Evolutionary conservation across 30 jellyfish, hydroid and myxozoan species (phyloP), one percentile per base, ranked within the genome.

Genomic region (Turritopsis rubra): DNA sequence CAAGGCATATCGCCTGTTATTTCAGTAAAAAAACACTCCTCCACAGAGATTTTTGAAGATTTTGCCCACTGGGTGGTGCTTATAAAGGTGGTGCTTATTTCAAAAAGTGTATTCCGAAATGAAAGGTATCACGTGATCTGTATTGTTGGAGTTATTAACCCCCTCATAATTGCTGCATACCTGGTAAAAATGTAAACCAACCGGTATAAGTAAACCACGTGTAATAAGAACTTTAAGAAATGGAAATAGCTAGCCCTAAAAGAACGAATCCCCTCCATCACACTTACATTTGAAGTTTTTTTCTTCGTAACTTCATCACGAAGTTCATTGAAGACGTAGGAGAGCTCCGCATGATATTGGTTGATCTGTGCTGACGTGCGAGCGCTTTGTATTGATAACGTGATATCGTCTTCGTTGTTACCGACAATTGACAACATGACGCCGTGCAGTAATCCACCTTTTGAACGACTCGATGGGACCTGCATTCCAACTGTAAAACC

Each of bases 281-380:
- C 66, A n/a, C 28, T 74, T 22, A 53, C 84, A 79, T n/a, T 52
- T 24, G 29, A 85, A 79, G 54, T 79, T 81, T 84, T 92, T 20
- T 85, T 90, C 87, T 81, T 92, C 21, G 89, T 74, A 21, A 88
- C 90, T 54, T 84, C 93, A 28, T 92, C 97, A 3, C 91, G 86
- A 30, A 94, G 85, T 25, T 86, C 88, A 25, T 91, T 94, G 91
- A 96, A 94, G 24, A 94, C 30, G 87, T 72, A 87, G 70, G 86
- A 91, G 18, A 94, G 91, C 75, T 94, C 99, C 13, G 99, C 96
- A 75, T 86, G 92, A 72, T 85, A 94, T 85, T 94, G 99, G 80
- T 83, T 89, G 18, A 91, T 83, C 73, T 96, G 94, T 21, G 85
- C 90, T 0, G 96, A 90, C 52, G 97, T 88, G 24, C 91, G 79